Conservation (phyloP, 2,888 invertebrate genomes). For the Tetrapedia diversipes region DNA sequence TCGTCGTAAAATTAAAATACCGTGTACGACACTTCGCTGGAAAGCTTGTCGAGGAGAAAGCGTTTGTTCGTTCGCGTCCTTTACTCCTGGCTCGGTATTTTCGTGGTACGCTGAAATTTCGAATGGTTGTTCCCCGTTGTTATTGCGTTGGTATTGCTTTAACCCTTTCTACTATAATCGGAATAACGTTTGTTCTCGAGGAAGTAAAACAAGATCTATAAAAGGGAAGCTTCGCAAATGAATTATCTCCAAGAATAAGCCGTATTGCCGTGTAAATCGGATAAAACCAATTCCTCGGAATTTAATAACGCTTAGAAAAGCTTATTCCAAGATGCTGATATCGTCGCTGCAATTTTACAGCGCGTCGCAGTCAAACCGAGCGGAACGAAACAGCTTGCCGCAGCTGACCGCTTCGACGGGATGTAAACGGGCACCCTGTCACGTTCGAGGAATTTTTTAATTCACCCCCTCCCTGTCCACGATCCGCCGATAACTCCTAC, state of each 20-base stretch:
- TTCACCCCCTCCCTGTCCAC: neutral
- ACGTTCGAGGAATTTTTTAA: slow-evolving; percentile 3
- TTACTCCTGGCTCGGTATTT: too few species aligned
- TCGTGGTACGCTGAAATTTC: neutral
- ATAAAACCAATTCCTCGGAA: too few species aligned
- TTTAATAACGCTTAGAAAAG: neutral
- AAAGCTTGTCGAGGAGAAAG: neutral
- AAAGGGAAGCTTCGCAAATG: too few species aligned
- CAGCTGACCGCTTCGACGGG: neutral
- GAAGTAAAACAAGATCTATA: too few species aligned
- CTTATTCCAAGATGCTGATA: neutral
- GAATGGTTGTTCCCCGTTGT: neutral
- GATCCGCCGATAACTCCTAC: slow-evolving; percentile 27
- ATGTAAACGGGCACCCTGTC: slow-evolving; percentile 12
- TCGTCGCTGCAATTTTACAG: neutral
- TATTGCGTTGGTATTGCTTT: too few species aligned
- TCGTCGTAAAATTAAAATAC: slow-evolving; percentile 23
- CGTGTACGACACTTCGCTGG: slow-evolving; percentile 15
- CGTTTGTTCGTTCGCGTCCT: neutral
- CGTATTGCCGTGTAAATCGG: too few species aligned
- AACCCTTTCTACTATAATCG: too few species aligned
- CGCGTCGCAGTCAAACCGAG: neutral
- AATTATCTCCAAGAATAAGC: too few species aligned
- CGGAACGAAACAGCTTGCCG: neutral
- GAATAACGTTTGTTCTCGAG: too few species aligned